Conservation (phyloP, 2,797 vertebrate genomes). For the Synanceia verrucosa region DNA sequence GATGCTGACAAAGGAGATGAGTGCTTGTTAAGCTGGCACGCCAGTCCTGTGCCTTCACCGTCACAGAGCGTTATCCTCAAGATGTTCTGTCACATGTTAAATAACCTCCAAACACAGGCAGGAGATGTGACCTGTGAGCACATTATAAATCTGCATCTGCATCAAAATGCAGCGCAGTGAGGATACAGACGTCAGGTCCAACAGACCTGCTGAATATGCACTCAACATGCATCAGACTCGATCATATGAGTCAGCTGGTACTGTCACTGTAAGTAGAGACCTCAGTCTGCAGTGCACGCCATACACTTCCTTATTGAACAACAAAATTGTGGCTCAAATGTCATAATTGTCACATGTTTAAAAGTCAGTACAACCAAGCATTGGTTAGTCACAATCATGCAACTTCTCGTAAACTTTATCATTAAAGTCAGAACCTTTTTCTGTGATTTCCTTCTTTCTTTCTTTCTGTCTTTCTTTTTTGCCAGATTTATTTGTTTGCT, state of each 20-base stretch:
- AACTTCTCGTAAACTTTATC: too few species aligned
- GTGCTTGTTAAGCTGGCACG: conserved; percentile 20
- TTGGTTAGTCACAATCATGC: too few species aligned
- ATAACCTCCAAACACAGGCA: not conserved
- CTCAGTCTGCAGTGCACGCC: too few species aligned
- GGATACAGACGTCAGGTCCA: not conserved
- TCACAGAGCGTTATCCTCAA: conserved; percentile 3
- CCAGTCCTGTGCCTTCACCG: conserved; percentile 1
- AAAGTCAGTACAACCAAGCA: too few species aligned
- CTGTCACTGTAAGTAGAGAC: not conserved
- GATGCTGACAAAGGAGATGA: conserved; percentile 54
- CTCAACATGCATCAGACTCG: not conserved
- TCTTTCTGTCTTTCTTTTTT: too few species aligned
- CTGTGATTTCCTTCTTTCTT: too few species aligned
- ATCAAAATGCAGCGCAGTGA: not conserved
- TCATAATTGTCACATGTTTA: too few species aligned
- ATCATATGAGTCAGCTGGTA: not conserved
- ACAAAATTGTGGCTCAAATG: not conserved
- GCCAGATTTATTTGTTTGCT: too few species aligned
- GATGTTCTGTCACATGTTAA: not conserved
- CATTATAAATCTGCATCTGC: not conserved
- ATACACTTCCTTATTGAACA: too few species aligned
- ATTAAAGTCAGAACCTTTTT: too few species aligned
- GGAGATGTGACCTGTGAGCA: not conserved
- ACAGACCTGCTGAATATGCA: not conserved